A percentile compares a stretch with the other conserved stretches of the same genome.
phyloP scores from a whole-genome alignment of 2,797 vertebrate species.

The Adrianichthys oophorus region DNA sequence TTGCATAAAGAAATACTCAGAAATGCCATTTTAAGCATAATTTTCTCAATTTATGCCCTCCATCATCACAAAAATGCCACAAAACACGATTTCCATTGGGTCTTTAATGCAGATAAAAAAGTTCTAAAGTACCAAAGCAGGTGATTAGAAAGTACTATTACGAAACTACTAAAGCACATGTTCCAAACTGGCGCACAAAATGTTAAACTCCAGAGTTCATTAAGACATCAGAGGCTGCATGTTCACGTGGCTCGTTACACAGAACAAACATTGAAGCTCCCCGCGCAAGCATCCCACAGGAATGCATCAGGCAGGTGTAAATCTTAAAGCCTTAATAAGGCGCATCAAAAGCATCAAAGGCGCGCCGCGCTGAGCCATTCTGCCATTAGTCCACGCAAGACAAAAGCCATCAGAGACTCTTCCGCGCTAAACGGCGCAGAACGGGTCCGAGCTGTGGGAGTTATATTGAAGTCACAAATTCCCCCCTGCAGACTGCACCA shows the following conservation, averaged over 20 bases:
- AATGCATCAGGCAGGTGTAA: conserved; percentile 77
- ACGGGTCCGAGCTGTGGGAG: conserved; percentile 66
- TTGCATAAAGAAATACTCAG: no score
- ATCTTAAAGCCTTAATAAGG: conserved; percentile 76
- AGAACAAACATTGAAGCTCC: conserved; percentile 56
- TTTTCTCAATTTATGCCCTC: no score
- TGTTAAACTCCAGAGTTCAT: conserved; percentile 29
- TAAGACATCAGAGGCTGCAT: conserved; percentile 34
- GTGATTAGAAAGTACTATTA: no score
- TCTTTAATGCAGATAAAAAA: no score
- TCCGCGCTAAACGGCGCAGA: conserved; percentile 72
- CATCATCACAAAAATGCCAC: no score
- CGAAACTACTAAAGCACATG: conserved; percentile 3
- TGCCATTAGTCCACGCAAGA: conserved; percentile 55
- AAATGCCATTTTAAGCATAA: no score
- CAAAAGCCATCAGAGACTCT: conserved; percentile 72
- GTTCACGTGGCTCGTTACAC: conserved; percentile 40
- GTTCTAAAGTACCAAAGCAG: no score
- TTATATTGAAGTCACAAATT: conserved; percentile 53
- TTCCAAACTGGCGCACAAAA: neutral
- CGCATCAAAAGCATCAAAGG: conserved; percentile 73
- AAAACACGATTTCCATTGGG: no score
- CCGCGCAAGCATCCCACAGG: conserved; percentile 56
- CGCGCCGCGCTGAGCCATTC: conserved; percentile 63
- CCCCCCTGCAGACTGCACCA: conserved; percentile 55